Percentiles rank a stretch among this genome's conserved stretches.
phyloP scores from a whole-genome alignment of 2,888 invertebrate genomes.

The Cloeon dipterum region DNA sequence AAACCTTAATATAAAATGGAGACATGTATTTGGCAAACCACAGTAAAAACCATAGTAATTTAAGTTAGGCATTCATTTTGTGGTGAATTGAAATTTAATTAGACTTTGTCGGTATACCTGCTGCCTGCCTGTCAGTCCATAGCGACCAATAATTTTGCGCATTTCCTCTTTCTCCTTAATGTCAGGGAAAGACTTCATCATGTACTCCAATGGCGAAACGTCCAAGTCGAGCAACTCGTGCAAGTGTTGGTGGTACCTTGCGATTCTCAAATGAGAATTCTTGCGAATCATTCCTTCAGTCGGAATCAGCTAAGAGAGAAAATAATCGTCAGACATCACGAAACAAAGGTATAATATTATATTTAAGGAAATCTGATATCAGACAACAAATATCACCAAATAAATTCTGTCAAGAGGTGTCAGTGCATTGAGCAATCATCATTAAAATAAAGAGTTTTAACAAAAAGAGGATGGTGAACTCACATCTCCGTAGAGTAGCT shows the following conservation, averaged over 20 bases:
- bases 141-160: slow-evolving; percentile 96
- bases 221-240: slow-evolving; percentile 90
- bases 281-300: slow-evolving; percentile 92
- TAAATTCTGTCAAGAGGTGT: background rate
- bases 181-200: slow-evolving; percentile 92
- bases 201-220: slow-evolving; percentile 88
- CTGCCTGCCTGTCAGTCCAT: slow-evolving; percentile 90
- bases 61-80: too few relatives aligned
- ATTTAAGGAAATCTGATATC: background rate
- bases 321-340: background rate
- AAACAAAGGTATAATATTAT: background rate
- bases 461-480: too few relatives aligned
- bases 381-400: background rate
- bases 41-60: too few relatives aligned
- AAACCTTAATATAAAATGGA: background rate
- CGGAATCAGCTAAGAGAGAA: slow-evolving; percentile 48
- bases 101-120: slow-evolving; percentile 34
- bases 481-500: slow-evolving; percentile 84
- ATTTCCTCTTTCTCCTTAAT: slow-evolving; percentile 97
- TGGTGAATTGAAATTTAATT: background rate
- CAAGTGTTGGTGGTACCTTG: slow-evolving; percentile 95
- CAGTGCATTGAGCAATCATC: background rate
- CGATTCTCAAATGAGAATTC: slow-evolving; percentile 93
- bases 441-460: background rate
- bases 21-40: background rate